Conservation (phyloP, 2,888 invertebrate species). For the Himalopsyche tibetana region DNA sequence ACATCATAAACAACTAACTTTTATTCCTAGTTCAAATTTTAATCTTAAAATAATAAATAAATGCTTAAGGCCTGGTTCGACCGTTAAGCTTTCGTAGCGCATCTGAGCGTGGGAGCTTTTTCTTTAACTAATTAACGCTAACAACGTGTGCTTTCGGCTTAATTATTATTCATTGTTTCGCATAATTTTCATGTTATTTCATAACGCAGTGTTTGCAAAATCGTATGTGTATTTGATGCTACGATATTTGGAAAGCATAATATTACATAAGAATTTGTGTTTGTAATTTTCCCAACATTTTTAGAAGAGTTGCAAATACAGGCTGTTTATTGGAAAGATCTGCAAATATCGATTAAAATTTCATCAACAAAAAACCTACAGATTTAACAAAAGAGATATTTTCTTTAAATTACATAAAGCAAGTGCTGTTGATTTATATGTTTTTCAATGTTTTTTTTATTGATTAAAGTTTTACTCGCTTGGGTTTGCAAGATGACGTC, state of each 20-base stretch:
- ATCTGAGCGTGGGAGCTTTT: constrained; percentile 22
- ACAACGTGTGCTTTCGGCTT: constrained; percentile 29
- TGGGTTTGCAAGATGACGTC: no score
- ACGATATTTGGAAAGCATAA: constrained; percentile 13
- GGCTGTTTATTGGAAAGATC: background rate
- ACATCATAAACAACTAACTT: no score
- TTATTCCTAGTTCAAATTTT: background rate
- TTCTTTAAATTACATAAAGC: no score
- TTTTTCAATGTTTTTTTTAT: no score
- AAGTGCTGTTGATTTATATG: no score
- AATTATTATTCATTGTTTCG: constrained; percentile 34
- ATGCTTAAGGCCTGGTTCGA: constrained; percentile 10
- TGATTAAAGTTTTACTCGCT: no score
- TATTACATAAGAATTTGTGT: constrained; percentile 21
- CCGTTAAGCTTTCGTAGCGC: constrained; percentile 22
- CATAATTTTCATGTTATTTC: constrained; percentile 34
- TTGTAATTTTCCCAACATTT: background rate
- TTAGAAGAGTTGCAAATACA: background rate
- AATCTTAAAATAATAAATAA: constrained; percentile 27
- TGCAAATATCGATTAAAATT: no score
- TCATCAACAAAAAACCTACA: no score
- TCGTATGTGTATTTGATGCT: constrained; percentile 20
- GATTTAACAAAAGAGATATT: no score
- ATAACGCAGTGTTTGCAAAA: constrained; percentile 21
- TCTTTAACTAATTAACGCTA: constrained; percentile 34